These are phyloP conservation scores for Nephrotoma flavescens DNA, from an alignment of 2,888 invertebrate genomes.

Conservation along the genomic window DNA sequence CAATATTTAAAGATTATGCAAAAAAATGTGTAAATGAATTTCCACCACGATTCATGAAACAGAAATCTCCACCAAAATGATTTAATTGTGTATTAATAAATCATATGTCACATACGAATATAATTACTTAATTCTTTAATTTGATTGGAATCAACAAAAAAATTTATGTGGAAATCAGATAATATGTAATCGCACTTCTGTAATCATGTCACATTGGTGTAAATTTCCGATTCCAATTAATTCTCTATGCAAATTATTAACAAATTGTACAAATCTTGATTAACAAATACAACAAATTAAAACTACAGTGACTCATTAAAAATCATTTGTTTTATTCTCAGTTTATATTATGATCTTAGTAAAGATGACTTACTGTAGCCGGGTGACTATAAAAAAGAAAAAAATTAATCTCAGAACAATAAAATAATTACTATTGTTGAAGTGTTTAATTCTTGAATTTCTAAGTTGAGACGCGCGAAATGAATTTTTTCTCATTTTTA, in stretches of 20 bases:
- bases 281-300: not conserved
- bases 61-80: not conserved
- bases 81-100: not conserved
- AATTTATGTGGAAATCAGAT: not conserved
- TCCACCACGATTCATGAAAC: not conserved
- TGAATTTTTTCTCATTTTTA: not conserved
- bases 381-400: not conserved
- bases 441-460: not conserved
- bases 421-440: not conserved
- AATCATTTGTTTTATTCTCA: not conserved
- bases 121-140: not conserved
- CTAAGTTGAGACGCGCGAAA: not conserved
- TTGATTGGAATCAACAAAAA: not conserved
- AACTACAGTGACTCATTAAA: not conserved
- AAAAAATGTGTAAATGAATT: not conserved
- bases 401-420: not conserved
- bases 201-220: not conserved
- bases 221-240: not conserved
- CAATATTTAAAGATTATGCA: not conserved
- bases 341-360: not conserved
- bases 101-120: not conserved
- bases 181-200: not conserved
- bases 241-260: not conserved
- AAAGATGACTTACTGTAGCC: not conserved
- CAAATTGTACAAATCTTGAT: not conserved